phyloP scores from a whole-genome alignment of 2,797 vertebrate species.

The Liparis tanakae region DNA sequence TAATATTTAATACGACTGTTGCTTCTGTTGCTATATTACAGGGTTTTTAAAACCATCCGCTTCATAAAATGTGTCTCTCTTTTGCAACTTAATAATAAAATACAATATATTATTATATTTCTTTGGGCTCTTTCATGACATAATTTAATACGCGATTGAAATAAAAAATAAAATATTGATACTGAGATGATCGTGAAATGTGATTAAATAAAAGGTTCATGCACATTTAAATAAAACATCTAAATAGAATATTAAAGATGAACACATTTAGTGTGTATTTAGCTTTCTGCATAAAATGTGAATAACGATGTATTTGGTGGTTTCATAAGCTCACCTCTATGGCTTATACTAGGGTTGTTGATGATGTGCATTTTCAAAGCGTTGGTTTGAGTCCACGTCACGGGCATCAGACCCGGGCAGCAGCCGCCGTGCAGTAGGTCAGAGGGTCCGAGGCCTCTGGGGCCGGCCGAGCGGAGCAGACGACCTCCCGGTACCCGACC shows the following conservation, averaged over 20 bases:
- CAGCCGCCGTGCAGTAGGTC: constrained; percentile 28
- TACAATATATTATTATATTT: no score
- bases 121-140: no score
- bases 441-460: constrained; percentile 61
- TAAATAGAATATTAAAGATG: background rate
- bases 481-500: constrained; percentile 73
- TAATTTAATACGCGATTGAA: background rate
- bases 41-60: background rate
- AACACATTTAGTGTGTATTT: background rate
- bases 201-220: background rate
- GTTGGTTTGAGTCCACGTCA: background rate
- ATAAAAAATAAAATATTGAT: background rate
- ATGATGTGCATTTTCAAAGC: no score
- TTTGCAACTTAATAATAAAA: background rate
- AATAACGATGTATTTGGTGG: background rate
- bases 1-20: background rate
- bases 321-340: background rate
- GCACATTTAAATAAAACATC: background rate
- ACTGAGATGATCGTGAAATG: background rate
- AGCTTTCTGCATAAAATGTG: background rate
- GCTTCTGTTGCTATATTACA: no score
- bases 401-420: background rate
- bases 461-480: constrained; percentile 73
- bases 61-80: background rate
- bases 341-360: no score